Conservation (phyloP, 1,140 invertebrate species). For the Cepaea nemoralis region DNA sequence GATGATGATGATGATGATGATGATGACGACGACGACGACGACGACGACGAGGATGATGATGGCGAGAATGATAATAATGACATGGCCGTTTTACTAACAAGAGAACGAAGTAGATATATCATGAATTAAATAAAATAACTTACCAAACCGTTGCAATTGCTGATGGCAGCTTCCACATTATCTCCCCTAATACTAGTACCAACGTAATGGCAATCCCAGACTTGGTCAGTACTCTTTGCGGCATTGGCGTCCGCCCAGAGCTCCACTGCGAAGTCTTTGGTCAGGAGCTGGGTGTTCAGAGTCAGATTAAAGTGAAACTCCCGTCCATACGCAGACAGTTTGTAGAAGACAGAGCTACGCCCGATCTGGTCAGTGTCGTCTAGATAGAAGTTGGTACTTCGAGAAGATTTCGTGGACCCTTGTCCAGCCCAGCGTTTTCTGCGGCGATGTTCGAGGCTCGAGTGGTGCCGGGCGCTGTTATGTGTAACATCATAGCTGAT, state of each 20-base stretch:
- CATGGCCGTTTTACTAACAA: too few species aligned
- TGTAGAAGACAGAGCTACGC: constrained; percentile 55
- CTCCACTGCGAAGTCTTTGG: constrained; percentile 55
- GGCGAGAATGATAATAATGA: too few species aligned
- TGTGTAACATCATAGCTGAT: constrained; percentile 59
- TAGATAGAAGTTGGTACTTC: constrained; percentile 33
- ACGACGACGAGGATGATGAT: too few species aligned
- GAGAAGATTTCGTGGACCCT: constrained; percentile 11
- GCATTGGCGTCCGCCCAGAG: constrained; percentile 46
- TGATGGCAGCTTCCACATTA: constrained; percentile 57
- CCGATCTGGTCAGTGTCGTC: constrained; percentile 37
- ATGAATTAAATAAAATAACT: constrained; percentile 39
- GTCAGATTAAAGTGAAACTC: constrained; percentile 63
- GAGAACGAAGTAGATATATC: too few species aligned
- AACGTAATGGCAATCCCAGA: constrained; percentile 59
- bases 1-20: too few species aligned
- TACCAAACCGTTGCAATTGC: constrained; percentile 66
- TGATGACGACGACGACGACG: too few species aligned
- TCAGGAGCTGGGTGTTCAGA: constrained; percentile 54
- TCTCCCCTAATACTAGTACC: constrained; percentile 47
- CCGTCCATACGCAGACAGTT: constrained; percentile 58
- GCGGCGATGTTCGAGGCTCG: neutral
- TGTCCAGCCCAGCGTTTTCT: constrained; percentile 8
- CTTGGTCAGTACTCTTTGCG: constrained; percentile 19
- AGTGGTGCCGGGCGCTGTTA: constrained; percentile 36